Conservation (phyloP, 2,888 invertebrate genomes). For the Chrysolina oricalcia region DNA sequence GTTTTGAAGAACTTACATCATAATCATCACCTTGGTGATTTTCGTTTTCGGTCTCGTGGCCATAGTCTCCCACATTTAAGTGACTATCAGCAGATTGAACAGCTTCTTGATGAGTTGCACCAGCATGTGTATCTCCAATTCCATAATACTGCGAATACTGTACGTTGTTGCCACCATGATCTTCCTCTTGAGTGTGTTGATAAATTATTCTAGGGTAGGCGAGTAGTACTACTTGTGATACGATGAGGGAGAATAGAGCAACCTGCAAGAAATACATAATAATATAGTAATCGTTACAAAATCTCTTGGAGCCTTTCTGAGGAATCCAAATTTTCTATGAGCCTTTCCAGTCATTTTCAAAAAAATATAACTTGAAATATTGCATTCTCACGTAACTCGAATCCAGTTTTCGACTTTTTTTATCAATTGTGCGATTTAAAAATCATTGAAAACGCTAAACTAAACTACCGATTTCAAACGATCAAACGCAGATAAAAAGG, state of each 20-base stretch:
- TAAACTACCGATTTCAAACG: no score
- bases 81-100: conserved; percentile 42
- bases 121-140: conserved; percentile 36
- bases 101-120: conserved; percentile 47
- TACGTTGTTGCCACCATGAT: conserved; percentile 40
- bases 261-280: conserved; percentile 36
- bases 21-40: conserved; percentile 47
- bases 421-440: no score
- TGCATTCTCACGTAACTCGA: no score
- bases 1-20: conserved; percentile 45
- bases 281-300: neutral
- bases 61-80: conserved; percentile 42
- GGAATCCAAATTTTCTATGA: no score
- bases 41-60: conserved; percentile 40
- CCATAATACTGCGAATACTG: conserved; percentile 50
- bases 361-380: no score
- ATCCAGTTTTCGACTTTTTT: no score
- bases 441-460: no score
- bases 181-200: conserved; percentile 48
- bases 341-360: no score
- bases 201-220: conserved; percentile 52
- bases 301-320: no score
- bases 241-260: conserved; percentile 29
- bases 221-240: conserved; percentile 37
- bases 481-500: no score